A percentile compares a stretch with the other conserved stretches of the same genome.
These are phyloP conservation scores for Drosophila prostipennis DNA, from an alignment of 2,888 invertebrate genomes.

Conservation along the genomic window DNA sequence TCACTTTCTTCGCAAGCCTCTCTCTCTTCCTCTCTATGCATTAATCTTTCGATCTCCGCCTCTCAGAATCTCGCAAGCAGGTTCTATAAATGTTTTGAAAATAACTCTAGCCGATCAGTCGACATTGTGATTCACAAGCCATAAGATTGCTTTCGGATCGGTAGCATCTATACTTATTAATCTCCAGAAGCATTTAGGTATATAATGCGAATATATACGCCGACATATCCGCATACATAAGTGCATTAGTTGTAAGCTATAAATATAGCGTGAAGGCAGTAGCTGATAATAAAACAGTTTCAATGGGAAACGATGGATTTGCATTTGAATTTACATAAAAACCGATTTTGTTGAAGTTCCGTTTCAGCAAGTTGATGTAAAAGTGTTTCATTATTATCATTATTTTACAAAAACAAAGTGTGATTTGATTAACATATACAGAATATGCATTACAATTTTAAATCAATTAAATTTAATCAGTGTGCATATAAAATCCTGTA, in stretches of 20 bases:
- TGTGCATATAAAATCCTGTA: too few relatives aligned
- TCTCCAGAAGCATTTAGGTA: slow-evolving; percentile 5
- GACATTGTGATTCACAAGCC: slow-evolving; percentile 23
- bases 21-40: neutral
- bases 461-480: too few relatives aligned
- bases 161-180: neutral
- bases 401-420: too few relatives aligned
- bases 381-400: neutral
- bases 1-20: neutral
- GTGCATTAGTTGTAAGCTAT: slow-evolving; percentile 1
- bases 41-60: neutral
- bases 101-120: slow-evolving; percentile 51
- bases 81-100: slow-evolving; percentile 55
- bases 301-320: slow-evolving; percentile 2
- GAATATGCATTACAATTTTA: too few relatives aligned
- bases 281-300: slow-evolving; percentile 1
- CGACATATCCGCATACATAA: neutral
- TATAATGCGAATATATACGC: neutral
- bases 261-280: neutral
- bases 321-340: neutral
- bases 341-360: neutral
- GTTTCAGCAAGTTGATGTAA: neutral
- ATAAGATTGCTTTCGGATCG: slow-evolving; percentile 3
- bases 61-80: slow-evolving; percentile 48
- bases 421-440: too few relatives aligned